Evolutionary conservation across 2,113 vertebrate genomes (phyloP).

Genomic region (Manacus vitellinus): DNA sequence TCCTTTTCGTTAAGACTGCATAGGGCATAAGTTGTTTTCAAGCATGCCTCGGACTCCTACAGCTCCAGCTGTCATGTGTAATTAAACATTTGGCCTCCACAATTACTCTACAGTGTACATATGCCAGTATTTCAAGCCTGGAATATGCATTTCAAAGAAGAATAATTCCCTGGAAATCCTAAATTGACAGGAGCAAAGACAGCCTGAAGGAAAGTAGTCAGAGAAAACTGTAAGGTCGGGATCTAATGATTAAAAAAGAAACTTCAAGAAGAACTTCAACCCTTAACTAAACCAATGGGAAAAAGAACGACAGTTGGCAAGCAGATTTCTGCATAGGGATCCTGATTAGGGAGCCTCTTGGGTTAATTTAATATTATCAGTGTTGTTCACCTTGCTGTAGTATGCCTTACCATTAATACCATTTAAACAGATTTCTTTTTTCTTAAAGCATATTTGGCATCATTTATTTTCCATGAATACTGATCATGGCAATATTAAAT

Average conservation of each 20-base stretch:
- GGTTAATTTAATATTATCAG: slow-evolving; percentile 86
- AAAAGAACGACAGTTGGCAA: slow-evolving; percentile 83
- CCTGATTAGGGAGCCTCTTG: slow-evolving; percentile 80
- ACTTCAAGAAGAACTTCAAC: slow-evolving; percentile 86
- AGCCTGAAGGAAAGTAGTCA: slow-evolving; percentile 87
- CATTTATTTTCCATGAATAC: slow-evolving; percentile 73
- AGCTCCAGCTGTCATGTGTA: slow-evolving; percentile 97
- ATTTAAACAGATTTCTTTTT: slow-evolving; percentile 76
- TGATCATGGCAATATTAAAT: slow-evolving; percentile 72
- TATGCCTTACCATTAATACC: slow-evolving; percentile 75
- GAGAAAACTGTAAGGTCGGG: slow-evolving; percentile 86
- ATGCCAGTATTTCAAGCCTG: slow-evolving; percentile 88
- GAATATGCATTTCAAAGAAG: slow-evolving; percentile 99
- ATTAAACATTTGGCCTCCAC: slow-evolving; percentile 99
- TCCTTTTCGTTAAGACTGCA: slow-evolving; percentile 78
- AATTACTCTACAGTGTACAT: slow-evolving; percentile 95
- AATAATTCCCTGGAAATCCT: slow-evolving; percentile 90
- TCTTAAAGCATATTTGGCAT: slow-evolving; percentile 76
- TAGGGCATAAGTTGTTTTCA: slow-evolving; percentile 85
- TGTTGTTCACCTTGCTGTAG: slow-evolving; percentile 80
- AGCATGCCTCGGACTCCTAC: slow-evolving; percentile 86
- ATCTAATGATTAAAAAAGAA: slow-evolving; percentile 92
- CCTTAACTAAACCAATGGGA: slow-evolving; percentile 87
- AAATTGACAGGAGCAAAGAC: slow-evolving; percentile 91
- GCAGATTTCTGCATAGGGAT: slow-evolving; percentile 81